Percentiles rank a stretch among this genome's conserved stretches.
These are phyloP conservation scores for Colius striatus DNA, from an alignment of 2,113 vertebrate genomes.

Conservation along the genomic window DNA sequence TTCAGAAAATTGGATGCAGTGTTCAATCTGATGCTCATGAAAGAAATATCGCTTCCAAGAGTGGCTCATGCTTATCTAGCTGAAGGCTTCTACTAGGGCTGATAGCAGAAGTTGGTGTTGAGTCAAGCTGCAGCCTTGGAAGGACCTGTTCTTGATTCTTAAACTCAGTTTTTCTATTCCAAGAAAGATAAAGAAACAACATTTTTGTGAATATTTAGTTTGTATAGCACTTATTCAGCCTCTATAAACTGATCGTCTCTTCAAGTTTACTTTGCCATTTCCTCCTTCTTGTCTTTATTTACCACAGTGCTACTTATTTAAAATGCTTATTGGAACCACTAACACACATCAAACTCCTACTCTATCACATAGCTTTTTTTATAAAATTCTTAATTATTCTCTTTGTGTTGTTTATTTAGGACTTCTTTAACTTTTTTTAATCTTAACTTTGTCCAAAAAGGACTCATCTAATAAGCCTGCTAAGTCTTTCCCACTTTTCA, in stretches of 20 bases:
- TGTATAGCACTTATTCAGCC: background rate
- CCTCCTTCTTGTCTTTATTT: background rate
- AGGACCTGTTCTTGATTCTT: background rate
- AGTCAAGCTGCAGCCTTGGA: background rate
- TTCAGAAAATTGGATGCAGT: background rate
- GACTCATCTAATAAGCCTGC: background rate
- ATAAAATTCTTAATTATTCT: background rate
- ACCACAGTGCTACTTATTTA: background rate
- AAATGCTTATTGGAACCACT: background rate
- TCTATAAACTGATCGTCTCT: background rate
- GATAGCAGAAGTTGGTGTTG: background rate
- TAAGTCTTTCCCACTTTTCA: background rate
- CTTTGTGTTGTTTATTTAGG: background rate
- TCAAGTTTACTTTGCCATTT: background rate
- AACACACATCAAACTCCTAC: background rate
- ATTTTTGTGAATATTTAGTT: background rate
- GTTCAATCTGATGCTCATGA: background rate
- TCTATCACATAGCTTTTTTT: background rate
- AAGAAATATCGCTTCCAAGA: background rate
- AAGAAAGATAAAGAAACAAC: background rate
- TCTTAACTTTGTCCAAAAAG: background rate
- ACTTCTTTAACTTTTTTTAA: background rate
- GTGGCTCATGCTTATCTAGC: background rate
- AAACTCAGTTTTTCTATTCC: background rate
- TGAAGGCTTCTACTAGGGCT: background rate